Base-by-base conservation (phyloP, 2,797 vertebrate species). In the Eremophila alpestris region DNA sequence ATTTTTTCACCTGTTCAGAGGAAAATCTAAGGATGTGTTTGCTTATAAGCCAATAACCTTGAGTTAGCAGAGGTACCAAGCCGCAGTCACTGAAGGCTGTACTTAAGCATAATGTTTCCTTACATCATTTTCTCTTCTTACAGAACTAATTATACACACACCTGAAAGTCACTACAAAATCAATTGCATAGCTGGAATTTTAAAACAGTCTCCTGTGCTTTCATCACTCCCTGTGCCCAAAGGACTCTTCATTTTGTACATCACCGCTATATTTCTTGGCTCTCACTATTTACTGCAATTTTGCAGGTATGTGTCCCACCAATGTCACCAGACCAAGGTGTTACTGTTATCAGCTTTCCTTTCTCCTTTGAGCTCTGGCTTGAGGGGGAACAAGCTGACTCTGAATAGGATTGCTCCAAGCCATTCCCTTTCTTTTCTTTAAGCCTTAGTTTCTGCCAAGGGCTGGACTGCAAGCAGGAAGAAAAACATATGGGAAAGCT, bases 401-500 rank as follows among this genome's bases (percentile, higher is more conserved):
- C n/a, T 56, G 52, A 94, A 54, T 3, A 60, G 54, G 43, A 83
- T 56, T 6, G 7, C 29, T 46, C 64, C 79, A 81, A 80, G 13
- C n/a, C n/a, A 36, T 89, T 89, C n/a, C n/a, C 5, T 29, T 77
- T 71, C 49, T 43, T 75, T 86, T 24, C n/a, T 77, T 87, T 80
- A 70, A 87, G 64, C 41, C 46, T 58, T 70, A 56, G 10, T 75
- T 85, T 89, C 79, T 93, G 87, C 54, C 65, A 91, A 92, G 43
- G 51, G 16, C 54, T 60, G 49, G 30, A 62, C 30, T 58, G 62
- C 45, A 77, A 92, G 45, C 26, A 94, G 45, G 76, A 95, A 83
- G 68, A 77, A 91, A 84, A 38, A 67, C 73, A 83, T 80, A 83
- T 76, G 91, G 73, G 79, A 91, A 93, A 87, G 46, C 69, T 62